These are phyloP conservation scores for Troides helena DNA, from an alignment of 2,888 invertebrate species.

Conservation along the genomic window DNA sequence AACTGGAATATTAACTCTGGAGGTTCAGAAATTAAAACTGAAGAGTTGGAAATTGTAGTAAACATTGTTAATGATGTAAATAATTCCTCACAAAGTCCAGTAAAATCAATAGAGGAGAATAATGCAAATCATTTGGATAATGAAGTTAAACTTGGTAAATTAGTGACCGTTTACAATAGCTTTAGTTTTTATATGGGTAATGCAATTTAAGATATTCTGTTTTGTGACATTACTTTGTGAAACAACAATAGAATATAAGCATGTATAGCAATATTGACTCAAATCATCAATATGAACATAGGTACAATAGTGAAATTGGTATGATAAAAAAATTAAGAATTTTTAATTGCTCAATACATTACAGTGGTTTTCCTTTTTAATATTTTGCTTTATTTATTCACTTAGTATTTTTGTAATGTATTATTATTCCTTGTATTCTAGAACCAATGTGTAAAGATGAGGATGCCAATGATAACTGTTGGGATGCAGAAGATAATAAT, in stretches of 20 bases:
- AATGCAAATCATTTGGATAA: slow-evolving; percentile 31
- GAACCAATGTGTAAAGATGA: slow-evolving; percentile 47
- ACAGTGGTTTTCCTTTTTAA: no score
- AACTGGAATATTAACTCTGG: slow-evolving; percentile 1
- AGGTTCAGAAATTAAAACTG: slow-evolving; percentile 23
- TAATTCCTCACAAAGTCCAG: slow-evolving; percentile 9
- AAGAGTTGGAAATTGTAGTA: slow-evolving; percentile 21
- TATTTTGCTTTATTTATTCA: no score
- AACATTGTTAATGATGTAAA: slow-evolving; percentile 19
- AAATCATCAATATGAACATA: no score
- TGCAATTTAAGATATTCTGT: background rate
- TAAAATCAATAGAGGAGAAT: background rate
- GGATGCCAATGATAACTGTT: slow-evolving; percentile 49
- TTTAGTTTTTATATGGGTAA: background rate
- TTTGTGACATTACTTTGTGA: background rate
- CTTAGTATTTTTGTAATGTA: no score
- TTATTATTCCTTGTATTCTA: slow-evolving; percentile 32
- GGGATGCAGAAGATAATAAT: slow-evolving; percentile 70
- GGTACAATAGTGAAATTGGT: no score
- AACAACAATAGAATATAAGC: no score
- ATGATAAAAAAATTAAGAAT: no score
- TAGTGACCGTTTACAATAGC: background rate
- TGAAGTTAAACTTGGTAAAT: slow-evolving; percentile 48
- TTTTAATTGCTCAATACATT: no score
- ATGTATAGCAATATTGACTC: no score